A percentile compares a stretch with the other conserved stretches of the same genome.
phyloP scores from a whole-genome alignment of 1,140 invertebrate species.

The Magallana gigas region DNA sequence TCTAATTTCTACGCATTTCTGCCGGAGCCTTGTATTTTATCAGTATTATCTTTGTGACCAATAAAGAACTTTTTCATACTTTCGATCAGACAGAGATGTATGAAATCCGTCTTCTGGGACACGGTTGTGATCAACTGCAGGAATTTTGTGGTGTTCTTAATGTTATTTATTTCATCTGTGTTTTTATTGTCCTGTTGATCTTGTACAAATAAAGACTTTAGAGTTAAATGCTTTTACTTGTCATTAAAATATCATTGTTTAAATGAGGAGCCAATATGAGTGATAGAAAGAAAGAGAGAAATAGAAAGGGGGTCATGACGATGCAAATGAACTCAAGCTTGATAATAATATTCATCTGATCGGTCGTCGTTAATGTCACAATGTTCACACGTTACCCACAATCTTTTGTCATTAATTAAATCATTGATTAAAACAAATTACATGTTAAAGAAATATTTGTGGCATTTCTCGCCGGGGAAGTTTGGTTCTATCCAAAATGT shows the following conservation, averaged over 20 bases:
- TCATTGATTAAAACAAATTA: background rate
- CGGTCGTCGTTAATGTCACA: no score
- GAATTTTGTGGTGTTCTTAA: slow-evolving; percentile 15
- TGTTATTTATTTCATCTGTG: slow-evolving; percentile 24
- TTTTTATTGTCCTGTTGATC: slow-evolving; percentile 16
- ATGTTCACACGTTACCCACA: no score
- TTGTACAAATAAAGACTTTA: slow-evolving; percentile 7
- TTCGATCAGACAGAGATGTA: slow-evolving; percentile 23
- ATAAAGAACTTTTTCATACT: background rate
- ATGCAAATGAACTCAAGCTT: no score
- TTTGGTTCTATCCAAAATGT: background rate
- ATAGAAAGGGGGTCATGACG: no score
- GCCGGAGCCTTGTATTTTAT: slow-evolving; percentile 6
- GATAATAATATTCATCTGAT: no score
- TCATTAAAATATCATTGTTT: background rate
- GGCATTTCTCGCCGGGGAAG: background rate
- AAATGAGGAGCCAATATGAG: no score
- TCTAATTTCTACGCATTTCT: background rate
- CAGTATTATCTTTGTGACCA: slow-evolving; percentile 9
- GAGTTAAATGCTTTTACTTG: background rate
- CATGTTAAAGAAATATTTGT: background rate
- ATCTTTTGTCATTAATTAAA: background rate
- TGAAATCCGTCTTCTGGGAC: slow-evolving; percentile 24
- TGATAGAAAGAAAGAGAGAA: no score
- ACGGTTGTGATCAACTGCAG: slow-evolving; percentile 9